Evolutionary conservation across 92 coral and sea anemone species (phyloP).

Genomic region (Epizoanthus stellaris): DNA sequence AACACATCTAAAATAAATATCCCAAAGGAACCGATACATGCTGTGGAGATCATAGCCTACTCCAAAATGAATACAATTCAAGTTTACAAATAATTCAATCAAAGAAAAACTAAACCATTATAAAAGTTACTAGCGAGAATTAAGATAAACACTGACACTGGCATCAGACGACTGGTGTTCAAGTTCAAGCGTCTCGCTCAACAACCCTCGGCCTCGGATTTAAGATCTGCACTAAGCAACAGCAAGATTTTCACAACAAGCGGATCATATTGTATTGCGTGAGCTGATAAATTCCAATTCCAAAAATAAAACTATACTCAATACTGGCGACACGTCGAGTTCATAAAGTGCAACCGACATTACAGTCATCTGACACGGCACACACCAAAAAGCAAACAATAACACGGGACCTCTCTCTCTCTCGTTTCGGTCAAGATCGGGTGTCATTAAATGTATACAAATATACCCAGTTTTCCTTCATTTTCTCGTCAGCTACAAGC

Average conservation of each 20-base stretch:
- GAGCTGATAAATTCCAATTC: slow-evolving; percentile 44
- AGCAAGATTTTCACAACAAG: slow-evolving; percentile 18
- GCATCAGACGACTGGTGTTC: neutral
- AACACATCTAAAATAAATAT: slow-evolving; percentile 30
- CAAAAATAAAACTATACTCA: slow-evolving; percentile 34
- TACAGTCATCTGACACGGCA: slow-evolving; percentile 41
- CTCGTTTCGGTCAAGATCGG: slow-evolving; percentile 26
- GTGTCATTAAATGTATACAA: slow-evolving; percentile 39
- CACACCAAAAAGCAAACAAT: slow-evolving; percentile 42
- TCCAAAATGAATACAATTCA: slow-evolving; percentile 7
- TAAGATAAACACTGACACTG: slow-evolving; percentile 1
- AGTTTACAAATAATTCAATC: slow-evolving; percentile 1
- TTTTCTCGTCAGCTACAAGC: slow-evolving; percentile 41
- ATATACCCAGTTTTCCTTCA: slow-evolving; percentile 15
- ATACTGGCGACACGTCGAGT: slow-evolving; percentile 42
- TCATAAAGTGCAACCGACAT: slow-evolving; percentile 32
- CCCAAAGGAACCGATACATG: slow-evolving; percentile 11
- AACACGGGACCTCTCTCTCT: slow-evolving; percentile 17
- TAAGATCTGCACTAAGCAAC: slow-evolving; percentile 3
- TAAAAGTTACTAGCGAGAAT: slow-evolving; percentile 4
- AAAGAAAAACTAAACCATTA: neutral
- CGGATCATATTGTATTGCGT: slow-evolving; percentile 38
- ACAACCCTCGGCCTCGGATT: neutral
- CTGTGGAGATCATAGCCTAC: neutral
- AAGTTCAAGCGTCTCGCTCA: neutral